These are phyloP conservation scores for Penaeus vannamei DNA, from an alignment of 1,140 invertebrate genomes.

Conservation along the genomic window DNA sequence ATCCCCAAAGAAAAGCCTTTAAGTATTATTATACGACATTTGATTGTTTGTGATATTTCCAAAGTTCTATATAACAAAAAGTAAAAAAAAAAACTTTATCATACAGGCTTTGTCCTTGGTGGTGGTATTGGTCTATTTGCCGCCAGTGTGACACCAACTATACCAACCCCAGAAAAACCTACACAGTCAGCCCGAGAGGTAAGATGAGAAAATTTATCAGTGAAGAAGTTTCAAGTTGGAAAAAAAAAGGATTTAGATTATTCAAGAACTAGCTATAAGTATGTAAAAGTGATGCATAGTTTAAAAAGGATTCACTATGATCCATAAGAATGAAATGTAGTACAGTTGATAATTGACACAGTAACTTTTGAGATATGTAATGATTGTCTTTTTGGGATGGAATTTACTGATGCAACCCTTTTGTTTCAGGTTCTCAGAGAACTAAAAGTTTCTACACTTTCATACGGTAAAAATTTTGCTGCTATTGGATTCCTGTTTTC, in stretches of 20 bases:
- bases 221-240: neutral
- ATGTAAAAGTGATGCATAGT: too few relatives aligned
- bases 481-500: slow-evolving; percentile 94
- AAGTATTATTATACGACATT: too few relatives aligned
- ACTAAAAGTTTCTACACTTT: slow-evolving; percentile 90
- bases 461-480: slow-evolving; percentile 98
- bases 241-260: neutral
- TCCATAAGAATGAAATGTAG: too few relatives aligned
- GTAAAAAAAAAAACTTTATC: slow-evolving; percentile 65
- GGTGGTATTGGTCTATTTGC: slow-evolving; percentile 95
- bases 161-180: slow-evolving; percentile 82
- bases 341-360: too few relatives aligned
- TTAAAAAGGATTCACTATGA: too few relatives aligned
- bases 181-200: slow-evolving; percentile 82
- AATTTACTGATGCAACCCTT: neutral
- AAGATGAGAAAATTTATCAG: neutral
- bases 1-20: too few relatives aligned
- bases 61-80: neutral
- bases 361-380: too few relatives aligned
- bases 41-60: neutral
- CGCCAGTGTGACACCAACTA: slow-evolving; percentile 93
- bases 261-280: neutral
- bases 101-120: slow-evolving; percentile 91
- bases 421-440: slow-evolving; percentile 83
- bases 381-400: too few relatives aligned